A percentile compares a stretch with the other conserved stretches of the same genome.
Evolutionary conservation across 2,113 vertebrate genomes (phyloP).

Genomic region (Carlito syrichta): DNA sequence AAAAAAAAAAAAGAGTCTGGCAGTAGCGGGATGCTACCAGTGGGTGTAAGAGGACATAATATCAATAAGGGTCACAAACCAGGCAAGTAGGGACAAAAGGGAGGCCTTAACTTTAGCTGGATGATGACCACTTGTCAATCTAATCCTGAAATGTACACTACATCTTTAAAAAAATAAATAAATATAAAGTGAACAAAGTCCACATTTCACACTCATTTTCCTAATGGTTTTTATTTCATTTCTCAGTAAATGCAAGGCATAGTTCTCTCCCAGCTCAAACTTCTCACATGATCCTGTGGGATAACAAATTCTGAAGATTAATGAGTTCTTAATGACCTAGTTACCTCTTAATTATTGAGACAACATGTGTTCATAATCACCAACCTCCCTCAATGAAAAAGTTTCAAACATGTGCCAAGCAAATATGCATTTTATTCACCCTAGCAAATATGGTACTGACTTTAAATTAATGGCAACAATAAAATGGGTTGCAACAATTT

Average conservation of each 20-base stretch:
- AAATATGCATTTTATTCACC: not conserved
- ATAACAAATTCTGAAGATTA: slow-evolving; percentile 54
- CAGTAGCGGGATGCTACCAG: too few species aligned
- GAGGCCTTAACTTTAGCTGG: too few species aligned
- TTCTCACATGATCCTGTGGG: slow-evolving; percentile 27
- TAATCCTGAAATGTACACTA: too few species aligned
- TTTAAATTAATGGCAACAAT: not conserved
- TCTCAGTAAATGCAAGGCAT: not conserved
- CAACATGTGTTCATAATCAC: slow-evolving; percentile 46
- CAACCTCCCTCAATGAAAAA: slow-evolving; percentile 32
- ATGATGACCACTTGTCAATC: too few species aligned
- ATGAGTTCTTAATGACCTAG: slow-evolving; percentile 67
- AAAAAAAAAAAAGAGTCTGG: too few species aligned
- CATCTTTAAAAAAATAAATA: slow-evolving; percentile 49
- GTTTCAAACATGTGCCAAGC: not conserved
- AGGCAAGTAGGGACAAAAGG: too few species aligned
- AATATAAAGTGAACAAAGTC: slow-evolving; percentile 17
- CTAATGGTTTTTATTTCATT: slow-evolving; percentile 2
- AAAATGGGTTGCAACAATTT: not conserved
- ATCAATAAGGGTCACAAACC: too few species aligned
- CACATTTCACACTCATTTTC: not conserved
- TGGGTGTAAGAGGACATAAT: too few species aligned
- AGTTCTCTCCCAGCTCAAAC: not conserved
- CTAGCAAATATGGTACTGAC: not conserved
- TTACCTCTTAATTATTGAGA: slow-evolving; percentile 62